These are phyloP conservation scores for Maylandia zebra DNA, from an alignment of 2,113 vertebrate species.

Conservation along the genomic window DNA sequence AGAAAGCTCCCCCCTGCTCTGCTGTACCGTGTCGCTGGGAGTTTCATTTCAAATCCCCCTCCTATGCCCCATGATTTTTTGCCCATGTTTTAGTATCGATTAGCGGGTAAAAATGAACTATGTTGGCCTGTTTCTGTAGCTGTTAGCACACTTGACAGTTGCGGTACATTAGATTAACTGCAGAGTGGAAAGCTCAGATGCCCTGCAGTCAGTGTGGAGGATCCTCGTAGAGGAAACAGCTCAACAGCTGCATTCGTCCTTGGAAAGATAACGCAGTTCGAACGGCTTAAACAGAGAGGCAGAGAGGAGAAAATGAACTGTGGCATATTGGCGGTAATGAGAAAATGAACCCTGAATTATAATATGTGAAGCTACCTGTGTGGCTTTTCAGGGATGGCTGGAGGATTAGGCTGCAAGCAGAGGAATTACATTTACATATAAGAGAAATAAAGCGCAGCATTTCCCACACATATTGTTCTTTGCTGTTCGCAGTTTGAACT, in stretches of 20 bases:
- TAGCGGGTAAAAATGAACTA: conserved; percentile 8
- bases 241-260: conserved; percentile 50
- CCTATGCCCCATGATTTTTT: neutral
- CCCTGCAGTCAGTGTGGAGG: conserved; percentile 42
- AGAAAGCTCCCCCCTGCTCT: neutral
- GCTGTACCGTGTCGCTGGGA: neutral
- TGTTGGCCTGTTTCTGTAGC: conserved; percentile 22
- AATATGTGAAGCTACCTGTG: neutral
- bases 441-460: neutral
- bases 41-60: neutral
- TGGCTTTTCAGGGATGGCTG: conserved; percentile 9
- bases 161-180: conserved; percentile 50
- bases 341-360: conserved; percentile 26
- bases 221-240: conserved; percentile 38
- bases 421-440: conserved; percentile 32
- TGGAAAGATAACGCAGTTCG: conserved; percentile 7
- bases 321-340: conserved; percentile 15
- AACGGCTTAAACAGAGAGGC: neutral
- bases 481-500: conserved; percentile 14
- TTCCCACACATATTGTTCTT: neutral
- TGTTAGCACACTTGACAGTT: conserved; percentile 26
- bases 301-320: conserved; percentile 17
- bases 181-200: conserved; percentile 38
- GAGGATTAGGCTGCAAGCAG: conserved; percentile 17
- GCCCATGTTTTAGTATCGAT: conserved; percentile 26